Base-by-base conservation (phyloP, 2,888 invertebrate species). In the Dromius quadrimaculatus region DNA sequence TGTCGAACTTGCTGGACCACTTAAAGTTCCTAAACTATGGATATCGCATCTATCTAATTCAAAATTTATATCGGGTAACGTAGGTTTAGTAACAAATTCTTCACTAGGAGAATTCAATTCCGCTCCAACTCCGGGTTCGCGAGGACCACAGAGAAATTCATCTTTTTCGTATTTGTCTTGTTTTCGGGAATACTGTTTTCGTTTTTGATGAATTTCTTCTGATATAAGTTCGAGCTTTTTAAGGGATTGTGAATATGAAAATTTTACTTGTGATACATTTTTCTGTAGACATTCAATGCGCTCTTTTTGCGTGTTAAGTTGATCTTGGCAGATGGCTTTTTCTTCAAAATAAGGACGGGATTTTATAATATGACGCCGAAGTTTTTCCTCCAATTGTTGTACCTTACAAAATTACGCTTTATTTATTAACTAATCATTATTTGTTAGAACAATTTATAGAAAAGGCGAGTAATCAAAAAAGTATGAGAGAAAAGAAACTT, bases 321-420 rank as follows among this genome's bases (percentile, higher is more conserved):
- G 93, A 77, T 92, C 90, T 79, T 96, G 92, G 76, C 95, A 93
- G 9, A 92, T 86, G 78, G 90, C 89, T 83, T 94, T 95, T 81
- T 95, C 91, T 74, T 97, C 96, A 79, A 97, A 97, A 81, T 97
- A 97, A 0, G 93, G 89, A 71, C 94, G 89, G 1, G 97, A 93
- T 82, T 95, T 96, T 34, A 89, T 86, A 62, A 97, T 95, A 78
- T 90, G 91, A 65, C 92, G 88, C 75, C 90, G 91, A 68, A 93
- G 86, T 77, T 91, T 91, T 75, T 94, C 94, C 81, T 96, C 95
- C 22, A 94, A 81, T 77, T 90, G 88, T 76, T 93, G 90, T 43
- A 92, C 88, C 88, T n/a, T n/a, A n/a, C n/a, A n/a, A n/a, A n/a
- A n/a, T n/a, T n/a, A n/a, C n/a, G n/a, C n/a, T n/a, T n/a, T n/a